Base-by-base conservation (phyloP, 2,888 invertebrate genomes). In the Drosophila paramelanica region DNA sequence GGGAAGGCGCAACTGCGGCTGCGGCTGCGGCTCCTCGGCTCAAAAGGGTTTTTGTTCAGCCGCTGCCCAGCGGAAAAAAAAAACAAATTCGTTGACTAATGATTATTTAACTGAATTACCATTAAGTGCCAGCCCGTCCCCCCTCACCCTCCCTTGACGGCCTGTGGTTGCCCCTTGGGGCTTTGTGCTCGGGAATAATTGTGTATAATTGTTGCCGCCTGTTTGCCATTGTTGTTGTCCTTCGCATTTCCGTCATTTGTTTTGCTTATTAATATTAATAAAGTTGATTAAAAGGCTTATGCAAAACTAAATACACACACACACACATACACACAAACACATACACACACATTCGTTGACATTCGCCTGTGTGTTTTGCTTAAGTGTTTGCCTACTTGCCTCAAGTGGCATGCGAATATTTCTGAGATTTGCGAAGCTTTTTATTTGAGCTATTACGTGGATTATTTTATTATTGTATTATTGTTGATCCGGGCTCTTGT, bases 31-130 rank as follows among this genome's bases (percentile, higher is more conserved):
- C 20, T 39, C 2, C 31, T 31, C 10, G 31, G 2, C 33, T 5
- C 33, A 42, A 66, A 73, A 62, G 72, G 81, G 64, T 55, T 60
- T 58, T 25, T 45, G 14, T 39, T 27, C 31, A 23, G 25, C 33
- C 11, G 33, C 25, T 52, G 25, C 14, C 39, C 41, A 23, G 10
- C 14, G 8, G 27, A 23, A 51, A 56, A 60, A 17, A 17, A 17
- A 17, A 17, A 17, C 17, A 17, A 17, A 53, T 62, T 25, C 56
- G 79, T 80, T 85, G 88, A 85, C 79, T 85, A 89, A 85, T 88
- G 88, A 85, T 81, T 85, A 77, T 85, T 88, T 89, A 81, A 88
- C 85, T 79, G 89, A 83, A 83, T 89, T 89, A 89, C 70, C 80
- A 86, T 89, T 80, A 83, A 74, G 77, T 73, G 69, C 45, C 53